Conservation (phyloP, 2,888 invertebrate species). For the Polydrusus cervinus region DNA sequence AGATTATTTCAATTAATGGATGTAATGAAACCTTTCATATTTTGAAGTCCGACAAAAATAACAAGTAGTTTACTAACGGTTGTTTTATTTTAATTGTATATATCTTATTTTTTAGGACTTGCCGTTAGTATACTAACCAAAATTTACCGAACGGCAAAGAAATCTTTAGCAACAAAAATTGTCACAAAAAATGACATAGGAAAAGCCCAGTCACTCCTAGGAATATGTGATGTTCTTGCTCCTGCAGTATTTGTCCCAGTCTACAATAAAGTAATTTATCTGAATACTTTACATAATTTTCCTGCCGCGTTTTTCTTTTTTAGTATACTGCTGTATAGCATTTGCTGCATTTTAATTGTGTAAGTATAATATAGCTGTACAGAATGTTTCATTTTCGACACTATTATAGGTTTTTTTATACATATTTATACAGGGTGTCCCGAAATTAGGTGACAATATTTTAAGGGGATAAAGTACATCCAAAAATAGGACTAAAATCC, state of each 20-base stretch:
- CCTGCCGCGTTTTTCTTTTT: constrained; percentile 76
- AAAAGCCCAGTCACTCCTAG: constrained; percentile 74
- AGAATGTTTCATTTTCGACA: not conserved
- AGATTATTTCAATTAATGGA: too few relatives aligned
- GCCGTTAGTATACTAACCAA: constrained; percentile 65
- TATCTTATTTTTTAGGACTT: constrained; percentile 55
- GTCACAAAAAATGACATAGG: constrained; percentile 67
- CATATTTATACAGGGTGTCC: too few relatives aligned
- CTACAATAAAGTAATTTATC: constrained; percentile 74
- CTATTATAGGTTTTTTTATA: not conserved
- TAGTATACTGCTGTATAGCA: constrained; percentile 65
- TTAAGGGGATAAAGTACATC: too few relatives aligned
- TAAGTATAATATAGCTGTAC: constrained; percentile 56
- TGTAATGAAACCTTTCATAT: too few relatives aligned
- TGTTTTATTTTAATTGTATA: too few relatives aligned
- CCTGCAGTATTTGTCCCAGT: constrained; percentile 75
- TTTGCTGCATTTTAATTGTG: constrained; percentile 58
- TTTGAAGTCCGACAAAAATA: too few relatives aligned
- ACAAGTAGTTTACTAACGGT: too few relatives aligned
- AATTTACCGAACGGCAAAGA: constrained; percentile 64
- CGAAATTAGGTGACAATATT: too few relatives aligned
- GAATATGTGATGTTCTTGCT: constrained; percentile 75
- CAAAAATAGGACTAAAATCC: too few relatives aligned
- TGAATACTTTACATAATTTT: constrained; percentile 72
- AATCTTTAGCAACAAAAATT: constrained; percentile 67